phyloP scores from a whole-genome alignment of 2,888 invertebrate genomes.

The Lutraria lutraria region DNA sequence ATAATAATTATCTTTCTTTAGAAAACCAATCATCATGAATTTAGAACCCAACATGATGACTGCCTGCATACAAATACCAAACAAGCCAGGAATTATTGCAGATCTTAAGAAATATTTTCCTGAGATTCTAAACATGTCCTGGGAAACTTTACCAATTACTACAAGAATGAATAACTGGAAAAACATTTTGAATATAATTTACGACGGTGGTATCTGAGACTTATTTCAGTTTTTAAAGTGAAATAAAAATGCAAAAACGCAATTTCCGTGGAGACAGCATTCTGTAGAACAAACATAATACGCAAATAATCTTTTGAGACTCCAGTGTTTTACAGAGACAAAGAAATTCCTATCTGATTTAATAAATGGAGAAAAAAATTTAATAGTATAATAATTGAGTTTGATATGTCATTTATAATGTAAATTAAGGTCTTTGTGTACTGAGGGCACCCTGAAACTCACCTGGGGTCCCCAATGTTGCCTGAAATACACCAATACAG shows the following conservation, averaged over 20 bases:
- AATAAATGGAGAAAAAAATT: neutral
- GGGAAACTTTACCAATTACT: neutral
- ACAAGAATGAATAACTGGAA: conserved; percentile 3
- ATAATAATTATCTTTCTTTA: neutral
- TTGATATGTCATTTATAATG: neutral
- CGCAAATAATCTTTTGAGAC: neutral
- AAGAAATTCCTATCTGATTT: conserved; percentile 15
- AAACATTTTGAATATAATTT: conserved; percentile 17
- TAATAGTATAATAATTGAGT: neutral
- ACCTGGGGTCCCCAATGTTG: conserved; percentile 16
- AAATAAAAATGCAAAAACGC: conserved; percentile 3
- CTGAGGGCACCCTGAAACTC: conserved; percentile 1
- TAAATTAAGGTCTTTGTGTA: neutral
- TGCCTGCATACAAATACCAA: neutral
- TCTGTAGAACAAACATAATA: neutral
- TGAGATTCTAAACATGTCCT: conserved; percentile 1
- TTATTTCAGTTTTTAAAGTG: conserved; percentile 1
- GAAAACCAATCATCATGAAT: neutral
- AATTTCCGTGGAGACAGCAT: neutral
- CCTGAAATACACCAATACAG: conserved; percentile 10
- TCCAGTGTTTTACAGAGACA: neutral
- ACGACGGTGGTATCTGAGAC: neutral
- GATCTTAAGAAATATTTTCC: neutral
- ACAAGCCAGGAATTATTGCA: neutral
- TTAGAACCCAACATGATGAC: neutral